Percentiles rank a stretch among this genome's conserved stretches.
phyloP scores from a whole-genome alignment of 2,888 invertebrate species.

The Pediacus dermestoides region DNA sequence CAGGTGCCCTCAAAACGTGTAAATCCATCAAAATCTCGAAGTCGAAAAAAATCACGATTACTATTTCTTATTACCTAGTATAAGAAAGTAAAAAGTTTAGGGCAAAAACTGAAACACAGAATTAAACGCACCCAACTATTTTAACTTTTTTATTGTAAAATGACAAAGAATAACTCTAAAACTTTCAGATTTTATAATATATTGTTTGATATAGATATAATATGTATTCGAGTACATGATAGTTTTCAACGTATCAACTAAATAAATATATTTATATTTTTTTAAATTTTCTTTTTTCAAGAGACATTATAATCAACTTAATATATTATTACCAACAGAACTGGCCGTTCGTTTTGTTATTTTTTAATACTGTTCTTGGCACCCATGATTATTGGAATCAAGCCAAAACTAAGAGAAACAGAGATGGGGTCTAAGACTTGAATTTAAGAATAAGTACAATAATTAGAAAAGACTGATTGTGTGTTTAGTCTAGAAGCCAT shows the following conservation, averaged over 20 bases:
- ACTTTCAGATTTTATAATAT: slow-evolving; percentile 51
- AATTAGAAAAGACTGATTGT: slow-evolving; percentile 16
- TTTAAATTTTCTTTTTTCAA: too few species aligned
- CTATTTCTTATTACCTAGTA: too few species aligned
- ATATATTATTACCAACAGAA: slow-evolving; percentile 37
- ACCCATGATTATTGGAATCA: slow-evolving; percentile 37
- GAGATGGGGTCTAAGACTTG: too few species aligned
- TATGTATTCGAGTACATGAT: slow-evolving; percentile 49
- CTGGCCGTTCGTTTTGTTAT: slow-evolving; percentile 42
- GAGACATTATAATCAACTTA: slow-evolving; percentile 23
- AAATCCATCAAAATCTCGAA: too few species aligned
- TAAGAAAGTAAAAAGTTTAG: too few species aligned
- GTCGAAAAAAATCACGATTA: too few species aligned
- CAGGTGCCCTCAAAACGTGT: too few species aligned
- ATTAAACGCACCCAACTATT: slow-evolving; percentile 9
- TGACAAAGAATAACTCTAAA: slow-evolving; percentile 71
- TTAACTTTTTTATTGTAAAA: slow-evolving; percentile 63
- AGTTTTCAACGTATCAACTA: slow-evolving; percentile 40
- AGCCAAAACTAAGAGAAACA: too few species aligned
- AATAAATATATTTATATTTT: slow-evolving; percentile 31
- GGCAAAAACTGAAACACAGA: background rate
- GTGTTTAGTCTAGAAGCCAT: slow-evolving; percentile 7
- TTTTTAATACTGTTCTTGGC: slow-evolving; percentile 49
- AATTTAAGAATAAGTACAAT: slow-evolving; percentile 16
- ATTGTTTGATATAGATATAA: slow-evolving; percentile 48